A percentile compares a stretch with the other conserved stretches of the same genome.
These are phyloP conservation scores for Dioctria rufipes DNA, from an alignment of 2,888 invertebrate genomes.

Conservation along the genomic window DNA sequence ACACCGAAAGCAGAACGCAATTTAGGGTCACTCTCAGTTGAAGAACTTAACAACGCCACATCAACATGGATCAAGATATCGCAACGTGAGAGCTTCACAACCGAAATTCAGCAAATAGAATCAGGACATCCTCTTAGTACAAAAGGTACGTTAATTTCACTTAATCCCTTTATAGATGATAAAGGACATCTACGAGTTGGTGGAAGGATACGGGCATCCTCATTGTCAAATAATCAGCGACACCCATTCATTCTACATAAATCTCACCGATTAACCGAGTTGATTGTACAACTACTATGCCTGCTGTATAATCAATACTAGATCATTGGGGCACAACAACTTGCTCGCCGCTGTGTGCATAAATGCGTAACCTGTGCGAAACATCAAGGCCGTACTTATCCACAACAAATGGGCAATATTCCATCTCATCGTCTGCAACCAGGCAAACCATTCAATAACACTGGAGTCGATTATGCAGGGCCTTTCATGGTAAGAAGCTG, in stretches of 20 bases:
- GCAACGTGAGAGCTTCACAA: not conserved
- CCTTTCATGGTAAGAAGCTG: conserved; percentile 37
- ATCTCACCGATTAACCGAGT: not conserved
- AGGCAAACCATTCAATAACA: conserved; percentile 49
- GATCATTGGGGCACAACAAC: conserved; percentile 13
- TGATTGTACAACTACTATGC: not conserved
- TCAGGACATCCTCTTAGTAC: not conserved
- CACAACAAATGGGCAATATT: conserved; percentile 58
- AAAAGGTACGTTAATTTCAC: not conserved
- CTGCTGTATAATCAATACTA: conserved; percentile 8
- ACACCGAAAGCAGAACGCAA: no score
- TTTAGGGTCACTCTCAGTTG: not conserved
- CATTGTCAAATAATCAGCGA: not conserved
- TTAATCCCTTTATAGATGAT: not conserved
- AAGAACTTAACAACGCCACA: not conserved
- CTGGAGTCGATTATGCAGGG: conserved; percentile 57
- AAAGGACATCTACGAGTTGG: no score
- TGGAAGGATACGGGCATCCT: no score
- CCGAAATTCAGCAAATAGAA: not conserved
- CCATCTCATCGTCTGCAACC: not conserved
- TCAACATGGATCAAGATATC: no score
- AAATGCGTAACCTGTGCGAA: conserved; percentile 54
- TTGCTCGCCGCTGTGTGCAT: conserved; percentile 4
- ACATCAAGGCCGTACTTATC: conserved; percentile 46
- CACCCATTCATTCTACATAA: conserved; percentile 15